These are phyloP conservation scores for Tetragnatha versicolor DNA, from an alignment of 1,140 invertebrate genomes.

Conservation along the genomic window DNA sequence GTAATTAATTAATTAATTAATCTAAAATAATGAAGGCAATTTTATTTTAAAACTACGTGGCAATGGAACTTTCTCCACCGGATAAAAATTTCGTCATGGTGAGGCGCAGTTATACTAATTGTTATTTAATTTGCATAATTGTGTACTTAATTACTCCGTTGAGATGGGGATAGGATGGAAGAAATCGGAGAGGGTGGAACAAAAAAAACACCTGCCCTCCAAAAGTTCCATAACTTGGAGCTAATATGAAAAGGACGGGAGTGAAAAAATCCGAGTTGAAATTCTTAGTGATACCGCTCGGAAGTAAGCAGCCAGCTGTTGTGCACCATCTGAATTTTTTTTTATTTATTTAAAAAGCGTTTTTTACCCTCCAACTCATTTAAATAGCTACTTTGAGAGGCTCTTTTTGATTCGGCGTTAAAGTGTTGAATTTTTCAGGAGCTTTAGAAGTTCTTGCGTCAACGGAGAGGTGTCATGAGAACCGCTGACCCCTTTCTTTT, in stretches of 20 bases:
- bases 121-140: constrained; percentile 57
- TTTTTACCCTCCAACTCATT: constrained; percentile 30
- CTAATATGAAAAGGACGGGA: constrained; percentile 33
- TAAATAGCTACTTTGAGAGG: constrained; percentile 13
- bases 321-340: constrained; percentile 26
- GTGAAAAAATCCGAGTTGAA: constrained; percentile 27
- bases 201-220: constrained; percentile 37
- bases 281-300: constrained; percentile 25
- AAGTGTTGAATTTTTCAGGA: constrained; percentile 35
- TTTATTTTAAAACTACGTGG: constrained; percentile 49
- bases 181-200: constrained; percentile 1
- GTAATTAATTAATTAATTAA: constrained; percentile 56
- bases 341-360: constrained; percentile 24
- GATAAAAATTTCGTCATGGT: neutral
- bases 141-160: constrained; percentile 54
- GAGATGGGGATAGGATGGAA: constrained; percentile 39
- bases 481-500: neutral
- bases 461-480: constrained; percentile 3
- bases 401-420: constrained; percentile 25
- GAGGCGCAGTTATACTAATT: constrained; percentile 53
- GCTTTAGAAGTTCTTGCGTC: neutral
- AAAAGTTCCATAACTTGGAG: constrained; percentile 48
- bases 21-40: constrained; percentile 56
- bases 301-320: constrained; percentile 44
- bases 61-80: constrained; percentile 26